Percentiles rank a stretch among this genome's conserved stretches.
Evolutionary conservation across 2,113 vertebrate species (phyloP).

Genomic region (Scolopax mira): DNA sequence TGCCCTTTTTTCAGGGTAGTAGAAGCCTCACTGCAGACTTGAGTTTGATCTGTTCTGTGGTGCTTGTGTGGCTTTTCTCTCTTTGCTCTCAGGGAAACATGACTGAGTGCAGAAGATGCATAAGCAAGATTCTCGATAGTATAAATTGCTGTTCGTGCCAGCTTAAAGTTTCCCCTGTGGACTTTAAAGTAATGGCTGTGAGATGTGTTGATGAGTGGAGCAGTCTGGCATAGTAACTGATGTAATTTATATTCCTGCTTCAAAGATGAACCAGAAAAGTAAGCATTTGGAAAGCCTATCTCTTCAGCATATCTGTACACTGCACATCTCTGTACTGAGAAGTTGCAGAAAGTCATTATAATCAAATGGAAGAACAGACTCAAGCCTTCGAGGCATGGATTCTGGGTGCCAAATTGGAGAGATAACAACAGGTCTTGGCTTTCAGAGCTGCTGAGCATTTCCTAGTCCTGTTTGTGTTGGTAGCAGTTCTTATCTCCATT

Average conservation of each 20-base stretch:
- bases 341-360: neutral
- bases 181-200: neutral
- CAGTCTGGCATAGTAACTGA: neutral
- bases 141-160: neutral
- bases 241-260: neutral
- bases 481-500: neutral
- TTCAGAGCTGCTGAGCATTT: neutral
- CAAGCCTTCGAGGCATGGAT: neutral
- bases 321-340: neutral
- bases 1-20: neutral
- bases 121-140: neutral
- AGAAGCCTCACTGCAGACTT: neutral
- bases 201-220: neutral
- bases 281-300: too few species aligned
- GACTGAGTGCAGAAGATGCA: neutral
- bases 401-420: neutral
- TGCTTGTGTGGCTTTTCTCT: neutral
- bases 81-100: neutral
- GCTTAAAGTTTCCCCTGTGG: neutral
- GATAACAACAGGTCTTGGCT: neutral
- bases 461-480: neutral
- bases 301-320: neutral
- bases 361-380: neutral
- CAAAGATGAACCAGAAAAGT: neutral
- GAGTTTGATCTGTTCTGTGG: neutral